A percentile compares a stretch with the other conserved stretches of the same genome.
These are phyloP conservation scores for Eupithecia vulgata DNA, from an alignment of 2,888 invertebrate species.

Conservation along the genomic window DNA sequence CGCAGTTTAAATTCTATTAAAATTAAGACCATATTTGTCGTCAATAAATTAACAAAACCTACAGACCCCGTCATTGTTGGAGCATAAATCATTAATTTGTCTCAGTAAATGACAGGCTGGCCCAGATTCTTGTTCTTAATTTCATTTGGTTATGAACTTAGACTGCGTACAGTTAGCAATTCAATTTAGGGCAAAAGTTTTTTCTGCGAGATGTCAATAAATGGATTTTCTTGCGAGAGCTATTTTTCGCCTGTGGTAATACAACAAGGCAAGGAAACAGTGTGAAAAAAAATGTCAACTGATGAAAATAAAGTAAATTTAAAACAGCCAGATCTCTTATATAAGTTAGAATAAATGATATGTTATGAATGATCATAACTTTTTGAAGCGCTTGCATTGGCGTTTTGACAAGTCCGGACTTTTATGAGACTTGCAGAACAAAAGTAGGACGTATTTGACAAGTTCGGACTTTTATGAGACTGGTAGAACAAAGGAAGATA, in stretches of 20 bases:
- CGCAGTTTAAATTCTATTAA: not conserved
- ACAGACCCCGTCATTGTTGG: constrained; percentile 28
- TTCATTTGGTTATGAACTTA: constrained; percentile 11
- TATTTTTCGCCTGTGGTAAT: not conserved
- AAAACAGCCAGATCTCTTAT: not conserved
- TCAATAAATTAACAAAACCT: constrained; percentile 30
- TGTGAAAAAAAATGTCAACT: not conserved
- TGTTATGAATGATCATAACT: too few species aligned
- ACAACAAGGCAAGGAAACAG: too few species aligned
- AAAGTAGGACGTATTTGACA: constrained; percentile 15
- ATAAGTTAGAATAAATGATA: too few species aligned
- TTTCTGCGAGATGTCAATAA: not conserved
- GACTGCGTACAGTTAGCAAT: constrained; percentile 2
- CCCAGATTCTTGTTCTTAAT: constrained; percentile 18
- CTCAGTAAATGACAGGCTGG: constrained; percentile 32
- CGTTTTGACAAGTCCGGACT: not conserved
- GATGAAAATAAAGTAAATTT: not conserved
- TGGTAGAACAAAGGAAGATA: constrained; percentile 40
- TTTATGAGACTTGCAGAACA: constrained; percentile 42
- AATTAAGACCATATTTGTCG: constrained; percentile 13
- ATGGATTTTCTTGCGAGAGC: not conserved
- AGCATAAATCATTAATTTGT: constrained; percentile 37
- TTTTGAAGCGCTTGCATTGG: not conserved
- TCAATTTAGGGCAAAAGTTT: not conserved
- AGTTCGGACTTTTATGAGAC: constrained; percentile 31